Conservation (phyloP, 2,797 vertebrate species). For the Prunella strophiata region DNA sequence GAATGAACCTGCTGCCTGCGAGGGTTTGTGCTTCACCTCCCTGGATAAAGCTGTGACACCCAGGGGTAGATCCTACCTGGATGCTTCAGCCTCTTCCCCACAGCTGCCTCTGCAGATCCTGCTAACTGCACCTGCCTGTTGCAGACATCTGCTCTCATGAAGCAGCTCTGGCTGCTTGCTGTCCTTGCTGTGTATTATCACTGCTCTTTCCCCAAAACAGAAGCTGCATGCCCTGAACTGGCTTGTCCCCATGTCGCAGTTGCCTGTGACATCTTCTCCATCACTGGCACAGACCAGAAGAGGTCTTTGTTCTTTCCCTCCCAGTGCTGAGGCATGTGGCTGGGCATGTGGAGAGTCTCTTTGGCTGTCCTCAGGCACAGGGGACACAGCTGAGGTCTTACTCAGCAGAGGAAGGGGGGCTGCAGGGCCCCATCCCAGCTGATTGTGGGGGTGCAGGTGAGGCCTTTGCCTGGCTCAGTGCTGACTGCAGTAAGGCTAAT, state of each 20-base stretch:
- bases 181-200: neutral
- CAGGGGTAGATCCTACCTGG: neutral
- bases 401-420: neutral
- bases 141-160: neutral
- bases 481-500: neutral
- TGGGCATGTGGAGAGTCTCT: rapidly evolving
- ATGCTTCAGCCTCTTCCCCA: neutral
- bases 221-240: neutral
- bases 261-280: neutral
- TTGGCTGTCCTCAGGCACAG: neutral
- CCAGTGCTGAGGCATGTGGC: rapidly evolving
- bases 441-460: rapidly evolving
- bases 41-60: neutral
- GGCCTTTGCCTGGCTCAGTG: neutral
- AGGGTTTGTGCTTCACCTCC: neutral
- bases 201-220: neutral
- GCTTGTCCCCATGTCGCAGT: neutral
- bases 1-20: neutral
- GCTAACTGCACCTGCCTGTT: neutral
- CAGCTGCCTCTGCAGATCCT: neutral
- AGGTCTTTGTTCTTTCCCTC: neutral
- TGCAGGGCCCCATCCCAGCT: rapidly evolving
- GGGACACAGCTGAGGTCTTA: neutral
- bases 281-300: neutral
- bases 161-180: neutral